Conservation (phyloP, 2,888 invertebrate genomes). For the Sinodicranocentrus sp. region DNA sequence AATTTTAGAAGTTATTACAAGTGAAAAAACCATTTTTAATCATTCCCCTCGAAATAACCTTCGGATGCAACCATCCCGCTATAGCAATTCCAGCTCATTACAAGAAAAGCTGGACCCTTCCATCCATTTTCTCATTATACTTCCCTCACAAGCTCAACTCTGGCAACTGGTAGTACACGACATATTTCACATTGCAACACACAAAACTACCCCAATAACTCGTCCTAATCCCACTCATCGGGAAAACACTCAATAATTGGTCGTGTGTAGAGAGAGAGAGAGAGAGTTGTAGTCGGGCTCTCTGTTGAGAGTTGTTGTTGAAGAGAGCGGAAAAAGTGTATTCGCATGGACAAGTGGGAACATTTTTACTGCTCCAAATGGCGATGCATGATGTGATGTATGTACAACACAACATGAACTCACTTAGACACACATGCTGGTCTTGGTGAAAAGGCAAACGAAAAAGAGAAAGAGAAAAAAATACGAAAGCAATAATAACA, state of each 20-base stretch:
- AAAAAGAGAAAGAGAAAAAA: neutral
- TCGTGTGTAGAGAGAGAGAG: no score
- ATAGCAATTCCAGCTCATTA: no score
- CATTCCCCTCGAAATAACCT: no score
- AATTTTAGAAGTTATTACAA: no score
- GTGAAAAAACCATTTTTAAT: no score
- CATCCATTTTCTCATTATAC: constrained; percentile 31
- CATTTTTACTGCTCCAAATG: constrained; percentile 2
- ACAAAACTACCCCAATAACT: constrained; percentile 14
- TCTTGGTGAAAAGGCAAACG: constrained; percentile 18
- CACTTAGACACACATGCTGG: constrained; percentile 5
- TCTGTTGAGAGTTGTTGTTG: no score
- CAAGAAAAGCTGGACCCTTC: no score
- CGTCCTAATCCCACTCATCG: constrained; percentile 13
- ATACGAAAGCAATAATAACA: constrained; percentile 50
- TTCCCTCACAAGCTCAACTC: neutral
- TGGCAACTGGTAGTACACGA: constrained; percentile 18
- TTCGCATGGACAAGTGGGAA: constrained; percentile 5
- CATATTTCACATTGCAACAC: constrained; percentile 40
- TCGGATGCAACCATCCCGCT: no score
- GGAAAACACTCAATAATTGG: constrained; percentile 19
- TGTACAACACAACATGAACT: neutral
- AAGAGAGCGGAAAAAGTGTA: neutral
- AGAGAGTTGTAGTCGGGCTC: no score
- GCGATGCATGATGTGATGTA: neutral